Base-by-base conservation (phyloP, 53 echinoderm and acorn worm genomes). In the Holothuria leucospilota region DNA sequence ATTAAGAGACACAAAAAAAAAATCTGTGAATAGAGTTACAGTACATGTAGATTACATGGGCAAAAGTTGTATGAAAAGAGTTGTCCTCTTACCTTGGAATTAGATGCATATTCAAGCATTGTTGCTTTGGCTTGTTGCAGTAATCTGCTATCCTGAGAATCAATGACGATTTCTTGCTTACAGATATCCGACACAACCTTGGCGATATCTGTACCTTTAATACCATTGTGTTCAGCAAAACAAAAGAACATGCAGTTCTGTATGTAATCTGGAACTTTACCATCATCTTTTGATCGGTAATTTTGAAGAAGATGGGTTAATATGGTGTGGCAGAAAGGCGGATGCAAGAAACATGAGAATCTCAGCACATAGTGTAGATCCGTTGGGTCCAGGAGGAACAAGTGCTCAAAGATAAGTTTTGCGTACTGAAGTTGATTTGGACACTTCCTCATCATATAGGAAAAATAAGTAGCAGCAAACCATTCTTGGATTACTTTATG, bases 151-250 rank as follows among this genome's bases (percentile, higher is more conserved):
- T 87, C 87, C 28, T 68, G 56, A 20, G 69, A 80, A 53, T 25
- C 21, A 13, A 78, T 42, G 5, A 6, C 34, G 60, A 67, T 69
- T 18, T 39, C 68, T 13, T 78, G 80, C 2, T 51, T 58, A 26
- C 78, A 79, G 11, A 87, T 58, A 12, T 68, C 68, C 18, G 65
- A 29, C 15, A 87, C 87, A 20, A 68, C 68, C 6, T 28, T 56
- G 8, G 66, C 58, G 0, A 87, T 67, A 4, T 28, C 52, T 13
- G 26, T 8, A 16, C 29, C 69, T 27, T 69, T 29, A 29, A 16
- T 18, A 28, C 29, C 69, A 69, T 25, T 16, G 39, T 69, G 18
- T 29, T 69, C 69, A 69, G 29, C 8, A 69, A 69, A 69, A 15
- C 69, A 69, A 14, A 69, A 29, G 29, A 29, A 69, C 18, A 69